Evolutionary conservation across 2,797 vertebrate species (phyloP).

Genomic region (Peromyscus nudipes): DNA sequence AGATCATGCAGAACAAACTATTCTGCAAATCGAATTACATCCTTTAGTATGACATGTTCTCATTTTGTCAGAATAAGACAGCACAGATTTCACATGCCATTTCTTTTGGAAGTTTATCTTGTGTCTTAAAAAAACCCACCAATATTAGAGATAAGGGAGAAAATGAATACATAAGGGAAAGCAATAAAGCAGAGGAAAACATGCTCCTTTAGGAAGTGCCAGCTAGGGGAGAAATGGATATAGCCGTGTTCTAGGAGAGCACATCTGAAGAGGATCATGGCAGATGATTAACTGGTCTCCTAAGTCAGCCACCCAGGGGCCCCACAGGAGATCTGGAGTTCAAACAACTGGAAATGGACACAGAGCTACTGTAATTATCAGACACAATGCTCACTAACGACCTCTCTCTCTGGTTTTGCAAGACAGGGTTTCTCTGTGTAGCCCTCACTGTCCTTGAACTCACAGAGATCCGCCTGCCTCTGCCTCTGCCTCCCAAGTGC

Average conservation of each 20-base stretch:
- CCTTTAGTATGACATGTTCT: background rate
- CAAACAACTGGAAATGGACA: background rate
- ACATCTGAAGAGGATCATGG: background rate
- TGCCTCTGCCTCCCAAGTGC: background rate
- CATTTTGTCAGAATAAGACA: background rate
- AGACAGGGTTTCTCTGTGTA: background rate
- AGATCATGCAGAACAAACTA: background rate
- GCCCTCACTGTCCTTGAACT: background rate
- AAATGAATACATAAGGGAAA: background rate
- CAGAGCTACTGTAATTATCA: background rate
- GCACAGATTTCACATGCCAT: background rate
- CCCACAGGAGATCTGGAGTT: background rate
- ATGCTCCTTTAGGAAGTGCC: background rate
- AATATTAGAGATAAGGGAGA: constrained; percentile 2
- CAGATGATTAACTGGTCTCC: background rate
- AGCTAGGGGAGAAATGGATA: background rate
- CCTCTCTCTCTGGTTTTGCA: background rate
- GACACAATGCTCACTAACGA: background rate
- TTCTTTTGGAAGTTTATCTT: constrained; percentile 20
- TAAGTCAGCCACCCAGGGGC: background rate
- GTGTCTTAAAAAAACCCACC: constrained; percentile 9
- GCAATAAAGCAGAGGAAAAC: background rate
- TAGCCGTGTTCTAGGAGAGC: background rate
- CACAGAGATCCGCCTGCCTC: background rate
- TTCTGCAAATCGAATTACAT: background rate